phyloP scores from a whole-genome alignment of 2,113 vertebrate species.

The Tachycineta bicolor region DNA sequence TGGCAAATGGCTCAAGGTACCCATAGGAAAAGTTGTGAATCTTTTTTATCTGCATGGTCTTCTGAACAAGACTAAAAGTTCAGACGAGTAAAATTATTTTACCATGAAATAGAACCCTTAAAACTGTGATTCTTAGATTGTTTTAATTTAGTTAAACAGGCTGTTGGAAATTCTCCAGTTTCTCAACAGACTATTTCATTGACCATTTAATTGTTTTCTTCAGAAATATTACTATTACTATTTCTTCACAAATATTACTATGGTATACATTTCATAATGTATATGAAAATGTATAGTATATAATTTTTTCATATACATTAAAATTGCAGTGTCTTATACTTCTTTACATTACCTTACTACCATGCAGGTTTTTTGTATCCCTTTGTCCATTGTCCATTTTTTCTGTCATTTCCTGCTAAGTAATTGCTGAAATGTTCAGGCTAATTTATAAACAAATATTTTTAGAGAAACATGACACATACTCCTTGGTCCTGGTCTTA shows the following conservation, averaged over 20 bases:
- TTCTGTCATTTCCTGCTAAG: not conserved
- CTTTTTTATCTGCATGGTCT: not conserved
- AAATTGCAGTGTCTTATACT: not conserved
- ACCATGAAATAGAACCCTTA: not conserved
- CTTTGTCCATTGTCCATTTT: not conserved
- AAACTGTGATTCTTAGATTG: not conserved
- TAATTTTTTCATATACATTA: not conserved
- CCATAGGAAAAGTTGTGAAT: not conserved
- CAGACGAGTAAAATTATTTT: not conserved
- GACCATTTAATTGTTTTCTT: not conserved
- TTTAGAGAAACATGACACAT: not conserved
- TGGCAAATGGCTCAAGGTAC: not conserved
- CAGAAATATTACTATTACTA: not conserved
- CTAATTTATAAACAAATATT: not conserved
- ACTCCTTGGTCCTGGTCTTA: not conserved
- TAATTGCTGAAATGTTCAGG: not conserved
- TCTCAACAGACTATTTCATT: not conserved
- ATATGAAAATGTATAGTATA: not conserved
- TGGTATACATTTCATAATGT: too few relatives aligned
- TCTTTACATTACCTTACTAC: not conserved
- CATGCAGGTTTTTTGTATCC: not conserved
- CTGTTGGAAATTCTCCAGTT: not conserved
- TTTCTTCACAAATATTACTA: too few relatives aligned
- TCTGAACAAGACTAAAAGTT: not conserved
- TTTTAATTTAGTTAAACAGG: not conserved